Evolutionary conservation across 1,140 invertebrate genomes (phyloP).

Genomic region (Drosophila nannoptera): DNA sequence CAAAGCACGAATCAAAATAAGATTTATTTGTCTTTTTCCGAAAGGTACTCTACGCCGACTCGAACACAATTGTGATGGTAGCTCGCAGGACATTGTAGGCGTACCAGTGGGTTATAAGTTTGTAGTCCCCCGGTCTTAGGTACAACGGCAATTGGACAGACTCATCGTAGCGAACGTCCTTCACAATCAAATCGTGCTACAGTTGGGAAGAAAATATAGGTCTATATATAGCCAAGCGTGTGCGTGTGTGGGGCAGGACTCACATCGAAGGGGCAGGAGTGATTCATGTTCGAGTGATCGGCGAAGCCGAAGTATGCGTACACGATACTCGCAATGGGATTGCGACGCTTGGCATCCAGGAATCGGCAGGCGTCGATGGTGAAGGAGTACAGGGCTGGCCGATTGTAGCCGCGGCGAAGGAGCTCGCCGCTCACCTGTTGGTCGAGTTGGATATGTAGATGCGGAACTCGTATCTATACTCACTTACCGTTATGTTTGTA

Average conservation of each 20-base stretch:
- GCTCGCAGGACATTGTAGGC: slow-evolving; percentile 17
- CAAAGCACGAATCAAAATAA: too few species aligned
- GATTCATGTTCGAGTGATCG: slow-evolving; percentile 33
- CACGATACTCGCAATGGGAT: slow-evolving; percentile 21
- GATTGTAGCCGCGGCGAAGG: neutral
- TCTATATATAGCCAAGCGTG: neutral
- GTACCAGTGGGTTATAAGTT: slow-evolving; percentile 4
- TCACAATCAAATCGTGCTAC: slow-evolving; percentile 26
- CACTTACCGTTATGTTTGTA: slow-evolving; percentile 26
- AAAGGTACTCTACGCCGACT: too few species aligned
- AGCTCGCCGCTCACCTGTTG: slow-evolving; percentile 2
- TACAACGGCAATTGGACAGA: neutral
- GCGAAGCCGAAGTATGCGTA: slow-evolving; percentile 7
- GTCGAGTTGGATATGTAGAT: neutral
- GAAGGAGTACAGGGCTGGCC: neutral
- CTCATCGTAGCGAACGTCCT: slow-evolving; percentile 13
- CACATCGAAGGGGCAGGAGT: slow-evolving; percentile 37
- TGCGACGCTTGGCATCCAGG: slow-evolving; percentile 16
- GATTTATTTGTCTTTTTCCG: too few species aligned
- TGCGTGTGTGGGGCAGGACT: slow-evolving; percentile 1
- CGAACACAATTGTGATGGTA: neutral
- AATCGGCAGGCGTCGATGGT: slow-evolving; percentile 35
- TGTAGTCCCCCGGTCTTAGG: slow-evolving; percentile 26
- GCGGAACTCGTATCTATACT: neutral
- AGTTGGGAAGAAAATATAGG: neutral